These are phyloP conservation scores for Pentalonia nigronervosa DNA, from an alignment of 1,140 invertebrate genomes.

Conservation along the genomic window DNA sequence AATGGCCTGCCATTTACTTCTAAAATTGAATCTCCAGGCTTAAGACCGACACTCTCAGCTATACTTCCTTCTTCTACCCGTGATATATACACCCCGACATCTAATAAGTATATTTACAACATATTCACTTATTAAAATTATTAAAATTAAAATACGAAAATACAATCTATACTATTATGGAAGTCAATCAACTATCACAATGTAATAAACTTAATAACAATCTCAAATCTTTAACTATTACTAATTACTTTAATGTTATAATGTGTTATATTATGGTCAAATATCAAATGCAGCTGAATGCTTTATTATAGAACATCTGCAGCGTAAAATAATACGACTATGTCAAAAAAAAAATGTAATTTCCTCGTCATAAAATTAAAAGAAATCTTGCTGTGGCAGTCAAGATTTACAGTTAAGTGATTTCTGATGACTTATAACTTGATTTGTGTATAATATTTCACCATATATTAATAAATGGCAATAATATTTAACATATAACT, in stretches of 20 bases:
- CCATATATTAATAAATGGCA: background rate
- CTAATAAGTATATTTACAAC: background rate
- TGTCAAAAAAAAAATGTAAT: background rate
- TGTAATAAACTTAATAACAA: background rate
- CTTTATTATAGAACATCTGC: background rate
- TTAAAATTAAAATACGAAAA: background rate
- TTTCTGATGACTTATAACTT: background rate
- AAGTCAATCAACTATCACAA: background rate
- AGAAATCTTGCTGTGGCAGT: background rate
- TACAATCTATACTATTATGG: background rate
- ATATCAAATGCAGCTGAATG: background rate
- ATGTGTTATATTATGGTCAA: background rate
- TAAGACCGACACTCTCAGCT: constrained; percentile 81
- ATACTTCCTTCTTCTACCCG: constrained; percentile 85
- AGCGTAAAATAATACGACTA: background rate
- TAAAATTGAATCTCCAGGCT: constrained; percentile 87
- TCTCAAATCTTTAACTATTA: background rate
- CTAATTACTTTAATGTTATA: background rate
- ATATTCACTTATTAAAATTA: background rate
- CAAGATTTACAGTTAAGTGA: background rate
- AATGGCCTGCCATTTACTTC: constrained; percentile 89
- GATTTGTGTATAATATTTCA: background rate
- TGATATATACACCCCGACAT: constrained; percentile 85
- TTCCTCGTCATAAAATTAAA: background rate
- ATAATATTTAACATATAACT: background rate